Evolutionary conservation across 2,888 invertebrate species (phyloP), one percentile per base, ranked within the genome.

Genomic region (Drosophila tanythrix): DNA sequence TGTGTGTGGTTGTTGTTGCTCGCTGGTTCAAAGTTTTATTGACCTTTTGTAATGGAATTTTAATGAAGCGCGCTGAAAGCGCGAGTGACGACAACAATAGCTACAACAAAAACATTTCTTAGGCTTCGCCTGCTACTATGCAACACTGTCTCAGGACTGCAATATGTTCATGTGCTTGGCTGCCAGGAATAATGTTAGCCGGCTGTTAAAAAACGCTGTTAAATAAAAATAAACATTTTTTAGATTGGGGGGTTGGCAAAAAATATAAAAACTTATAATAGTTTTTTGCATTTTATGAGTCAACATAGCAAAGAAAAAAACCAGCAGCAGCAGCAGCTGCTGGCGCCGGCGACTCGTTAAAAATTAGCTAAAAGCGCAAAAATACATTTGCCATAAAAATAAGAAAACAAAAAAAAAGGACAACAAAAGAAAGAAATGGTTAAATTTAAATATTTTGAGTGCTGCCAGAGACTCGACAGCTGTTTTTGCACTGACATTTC

Each of bases 11-110:
- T 81, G 60, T 52, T 82, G 60, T 43, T 60, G 57, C 38, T 55
- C 51, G 50, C 62, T 67, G 85, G 79, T 71, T 83, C 72, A 77
- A 72, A 58, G 89, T 85, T 85, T 89, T 85, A 85, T 89, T 85
- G 88, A 89, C 85, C 88, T 84, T 79, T 81, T 88, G 74, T 69
- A 83, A 79, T 72, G 83, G 79, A 78, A 78, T 81, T 78, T 75
- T 63, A 70, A 81, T 81, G 68, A 77, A 62, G 60, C 61, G 56
- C 63, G 64, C 77, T 67, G 73, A 71, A 73, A 74, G 67, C 63
- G 79, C 57, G 77, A 88, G 83, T 85, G 88, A 65, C 59, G 69
- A 40, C 29, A 51, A 35, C 60, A 46, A 33, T 29, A 43, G 35
- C 50, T 51, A 29, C 46, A 56, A 25, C 18, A 52, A 21, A 1